These are phyloP conservation scores for Aphyosemion australe DNA, from an alignment of 2,113 vertebrate genomes.

Conservation along the genomic window DNA sequence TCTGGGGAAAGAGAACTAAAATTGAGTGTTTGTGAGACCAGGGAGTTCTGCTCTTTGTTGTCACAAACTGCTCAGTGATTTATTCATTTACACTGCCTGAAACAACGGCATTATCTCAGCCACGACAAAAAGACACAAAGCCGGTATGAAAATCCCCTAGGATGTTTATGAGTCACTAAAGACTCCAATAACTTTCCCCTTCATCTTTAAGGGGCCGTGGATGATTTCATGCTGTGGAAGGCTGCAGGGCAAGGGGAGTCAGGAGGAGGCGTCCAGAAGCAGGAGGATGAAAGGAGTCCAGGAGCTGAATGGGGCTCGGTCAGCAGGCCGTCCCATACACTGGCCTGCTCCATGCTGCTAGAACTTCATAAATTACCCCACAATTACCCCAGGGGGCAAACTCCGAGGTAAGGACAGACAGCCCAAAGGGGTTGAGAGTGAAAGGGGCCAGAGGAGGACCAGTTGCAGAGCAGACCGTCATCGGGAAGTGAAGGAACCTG, in stretches of 20 bases:
- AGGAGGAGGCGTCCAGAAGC: slow-evolving; percentile 38
- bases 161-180: slow-evolving; percentile 83
- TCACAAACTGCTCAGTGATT: slow-evolving; percentile 70
- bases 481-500: slow-evolving; percentile 46
- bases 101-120: slow-evolving; percentile 76
- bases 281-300: slow-evolving; percentile 66
- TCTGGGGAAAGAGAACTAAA: slow-evolving; percentile 58
- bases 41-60: slow-evolving; percentile 65
- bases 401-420: slow-evolving; percentile 46
- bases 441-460: slow-evolving; percentile 59
- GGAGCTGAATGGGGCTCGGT: slow-evolving; percentile 69
- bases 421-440: slow-evolving; percentile 49
- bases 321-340: slow-evolving; percentile 81
- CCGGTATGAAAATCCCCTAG: slow-evolving; percentile 72
- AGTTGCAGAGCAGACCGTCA: slow-evolving; percentile 60
- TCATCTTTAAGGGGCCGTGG: slow-evolving; percentile 67
- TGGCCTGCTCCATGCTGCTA: slow-evolving; percentile 76
- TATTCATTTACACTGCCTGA: slow-evolving; percentile 77
- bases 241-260: slow-evolving; percentile 55
- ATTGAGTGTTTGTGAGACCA: slow-evolving; percentile 63
- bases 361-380: slow-evolving; percentile 82
- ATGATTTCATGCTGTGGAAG: slow-evolving; percentile 61
- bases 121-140: slow-evolving; percentile 75
- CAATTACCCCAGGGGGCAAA: slow-evolving; percentile 71
- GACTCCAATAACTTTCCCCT: slow-evolving; percentile 83